phyloP scores from a whole-genome alignment of 2,797 vertebrate genomes.

The Protonibea diacanthus region DNA sequence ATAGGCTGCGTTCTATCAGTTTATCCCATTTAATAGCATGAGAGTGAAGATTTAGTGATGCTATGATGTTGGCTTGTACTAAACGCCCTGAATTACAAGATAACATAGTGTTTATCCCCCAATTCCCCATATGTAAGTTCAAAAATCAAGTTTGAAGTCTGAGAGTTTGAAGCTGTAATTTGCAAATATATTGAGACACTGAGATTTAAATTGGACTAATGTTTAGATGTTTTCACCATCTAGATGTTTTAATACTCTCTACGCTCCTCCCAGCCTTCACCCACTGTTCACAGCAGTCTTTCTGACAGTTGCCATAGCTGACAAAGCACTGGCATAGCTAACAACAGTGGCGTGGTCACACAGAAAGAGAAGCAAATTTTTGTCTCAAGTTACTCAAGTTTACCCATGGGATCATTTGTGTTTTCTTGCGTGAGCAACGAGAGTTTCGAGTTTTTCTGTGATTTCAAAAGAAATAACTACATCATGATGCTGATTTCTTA shows the following conservation, averaged over 20 bases:
- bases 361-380: too few species aligned
- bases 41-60: not conserved
- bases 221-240: conserved; percentile 9
- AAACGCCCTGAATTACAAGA: not conserved
- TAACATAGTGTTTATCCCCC: not conserved
- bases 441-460: too few species aligned
- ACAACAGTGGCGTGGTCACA: not conserved
- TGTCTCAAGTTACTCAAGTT: too few species aligned
- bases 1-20: not conserved
- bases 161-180: not conserved
- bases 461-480: too few species aligned
- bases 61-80: not conserved
- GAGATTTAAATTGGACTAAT: not conserved
- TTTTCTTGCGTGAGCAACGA: too few species aligned
- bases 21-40: not conserved
- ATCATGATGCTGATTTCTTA: too few species aligned
- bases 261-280: not conserved
- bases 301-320: not conserved
- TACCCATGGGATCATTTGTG: too few species aligned
- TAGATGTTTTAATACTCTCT: too few species aligned
- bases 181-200: too few species aligned
- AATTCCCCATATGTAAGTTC: not conserved
- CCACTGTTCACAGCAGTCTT: not conserved
- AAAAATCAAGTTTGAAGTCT: not conserved
- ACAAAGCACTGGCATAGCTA: not conserved